Percentiles rank a stretch among this genome's conserved stretches.
Evolutionary conservation across 1,140 invertebrate genomes (phyloP).

Genomic region (Macrocentrus cingulum): DNA sequence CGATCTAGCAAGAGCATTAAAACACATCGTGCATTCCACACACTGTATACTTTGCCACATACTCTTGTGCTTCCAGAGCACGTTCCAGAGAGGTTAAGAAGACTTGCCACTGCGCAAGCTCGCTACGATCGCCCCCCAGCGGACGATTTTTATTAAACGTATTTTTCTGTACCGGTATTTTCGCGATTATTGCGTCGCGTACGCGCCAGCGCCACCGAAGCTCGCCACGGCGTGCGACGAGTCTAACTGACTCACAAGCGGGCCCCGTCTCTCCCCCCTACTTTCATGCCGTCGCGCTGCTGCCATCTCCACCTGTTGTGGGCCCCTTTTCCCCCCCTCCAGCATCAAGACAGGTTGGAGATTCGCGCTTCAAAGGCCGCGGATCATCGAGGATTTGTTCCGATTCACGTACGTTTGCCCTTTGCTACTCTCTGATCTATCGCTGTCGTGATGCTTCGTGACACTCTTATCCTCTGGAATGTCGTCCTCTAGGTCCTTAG

Average conservation of each 20-base stretch:
- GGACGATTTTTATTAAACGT: no score
- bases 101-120: neutral
- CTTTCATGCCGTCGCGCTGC: neutral
- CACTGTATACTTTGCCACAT: conserved; percentile 11
- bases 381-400: neutral
- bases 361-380: neutral
- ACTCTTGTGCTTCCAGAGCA: neutral
- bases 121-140: no score
- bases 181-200: no score
- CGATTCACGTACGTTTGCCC: neutral
- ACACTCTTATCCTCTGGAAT: neutral
- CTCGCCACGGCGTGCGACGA: conserved; percentile 16
- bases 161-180: no score
- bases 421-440: no score
- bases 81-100: neutral
- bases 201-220: neutral
- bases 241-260: conserved; percentile 20
- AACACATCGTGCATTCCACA: conserved; percentile 30
- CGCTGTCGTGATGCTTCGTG: neutral
- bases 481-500: neutral
- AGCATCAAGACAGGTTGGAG: conserved; percentile 5
- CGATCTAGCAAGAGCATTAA: conserved; percentile 28
- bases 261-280: conserved; percentile 21
- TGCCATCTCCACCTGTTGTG: conserved; percentile 26
- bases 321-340: conserved; percentile 3